These are phyloP conservation scores for Dascillus cervinus DNA, from an alignment of 2,888 invertebrate species.

Conservation along the genomic window DNA sequence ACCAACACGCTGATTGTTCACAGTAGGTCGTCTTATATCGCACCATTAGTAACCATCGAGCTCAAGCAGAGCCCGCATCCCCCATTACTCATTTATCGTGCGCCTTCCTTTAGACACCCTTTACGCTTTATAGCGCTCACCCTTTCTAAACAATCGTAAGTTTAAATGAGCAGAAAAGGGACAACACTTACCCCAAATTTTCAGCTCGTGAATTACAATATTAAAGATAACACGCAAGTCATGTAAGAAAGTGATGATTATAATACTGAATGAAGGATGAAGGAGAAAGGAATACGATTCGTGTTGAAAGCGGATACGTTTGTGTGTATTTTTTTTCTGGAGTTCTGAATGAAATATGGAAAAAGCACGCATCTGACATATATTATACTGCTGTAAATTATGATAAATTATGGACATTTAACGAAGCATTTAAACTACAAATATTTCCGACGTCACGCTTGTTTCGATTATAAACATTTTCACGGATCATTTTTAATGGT, in stretches of 20 bases:
- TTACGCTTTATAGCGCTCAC: not conserved
- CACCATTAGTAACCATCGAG: constrained; percentile 16
- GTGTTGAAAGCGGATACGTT: constrained; percentile 5
- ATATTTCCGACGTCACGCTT: constrained; percentile 4
- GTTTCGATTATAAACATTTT: constrained; percentile 6
- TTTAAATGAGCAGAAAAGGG: not conserved
- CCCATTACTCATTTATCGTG: constrained; percentile 11
- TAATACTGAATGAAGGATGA: constrained; percentile 5
- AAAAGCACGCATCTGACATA: constrained; percentile 1
- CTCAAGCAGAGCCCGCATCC: constrained; percentile 14
- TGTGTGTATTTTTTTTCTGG: too few species aligned
- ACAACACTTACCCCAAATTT: not conserved
- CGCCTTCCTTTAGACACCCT: not conserved
- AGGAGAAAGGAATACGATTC: constrained; percentile 1
- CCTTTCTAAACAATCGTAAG: not conserved
- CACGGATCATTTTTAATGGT: constrained; percentile 7
- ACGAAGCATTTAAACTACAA: constrained; percentile 3
- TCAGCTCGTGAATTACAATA: too few species aligned
- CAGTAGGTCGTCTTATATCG: constrained; percentile 15
- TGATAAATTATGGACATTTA: constrained; percentile 9
- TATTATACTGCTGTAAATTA: constrained; percentile 7
- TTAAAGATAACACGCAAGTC: constrained; percentile 11
- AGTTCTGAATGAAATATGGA: constrained; percentile 1
- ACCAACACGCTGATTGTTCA: constrained; percentile 14
- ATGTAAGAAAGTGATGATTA: not conserved